Base-by-base conservation (phyloP, 2,888 invertebrate species). In the Cosmorhoe ocellata region DNA sequence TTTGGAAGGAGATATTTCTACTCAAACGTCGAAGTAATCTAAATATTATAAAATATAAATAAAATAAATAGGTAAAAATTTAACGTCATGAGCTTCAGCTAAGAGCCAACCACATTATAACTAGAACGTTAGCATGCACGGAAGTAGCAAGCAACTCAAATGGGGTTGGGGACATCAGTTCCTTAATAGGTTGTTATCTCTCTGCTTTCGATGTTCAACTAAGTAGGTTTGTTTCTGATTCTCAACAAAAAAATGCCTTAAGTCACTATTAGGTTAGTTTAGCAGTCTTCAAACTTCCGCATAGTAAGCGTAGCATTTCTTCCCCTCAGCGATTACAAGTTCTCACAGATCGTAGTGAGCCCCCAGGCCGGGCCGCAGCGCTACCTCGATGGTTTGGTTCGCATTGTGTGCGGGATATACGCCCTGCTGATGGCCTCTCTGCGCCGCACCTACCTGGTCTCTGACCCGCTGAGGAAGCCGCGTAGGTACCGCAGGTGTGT, bases 321-420 rank as follows among this genome's bases (percentile, higher is more conserved):
- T 71, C 76, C 76, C 24, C 71, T 59, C 84, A 87, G 85, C 78
- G 61, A 67, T 58, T 85, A 76, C 86, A 83, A 84, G 80, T 85
- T 84, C 75, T 64, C 73, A 45, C 87, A 87, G 72, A 69, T 86
- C 63, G 74, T 81, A 70, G 76, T 86, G 61, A 75, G 30, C 69
- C 56, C 57, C 63, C 43, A 34, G 68, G 11, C 12, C 10, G 60
- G 52, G 62, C 61, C 59, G 61, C 61, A 63, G 43, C 67, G 64
- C 56, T 69, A 66, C 69, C 60, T 75, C 57, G 74, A 74, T 69
- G 79, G 79, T 79, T 79, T 86, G 80, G 76, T 84, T 79, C 82
- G 82, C 79, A 79, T 85, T 65, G 76, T 78, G 70, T 63, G 74
- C 64, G 65, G 75, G 62, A 68, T 80, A 69, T 80, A 71, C 67